phyloP scores from a whole-genome alignment of 2,888 invertebrate genomes.

The Volucella zonaria region DNA sequence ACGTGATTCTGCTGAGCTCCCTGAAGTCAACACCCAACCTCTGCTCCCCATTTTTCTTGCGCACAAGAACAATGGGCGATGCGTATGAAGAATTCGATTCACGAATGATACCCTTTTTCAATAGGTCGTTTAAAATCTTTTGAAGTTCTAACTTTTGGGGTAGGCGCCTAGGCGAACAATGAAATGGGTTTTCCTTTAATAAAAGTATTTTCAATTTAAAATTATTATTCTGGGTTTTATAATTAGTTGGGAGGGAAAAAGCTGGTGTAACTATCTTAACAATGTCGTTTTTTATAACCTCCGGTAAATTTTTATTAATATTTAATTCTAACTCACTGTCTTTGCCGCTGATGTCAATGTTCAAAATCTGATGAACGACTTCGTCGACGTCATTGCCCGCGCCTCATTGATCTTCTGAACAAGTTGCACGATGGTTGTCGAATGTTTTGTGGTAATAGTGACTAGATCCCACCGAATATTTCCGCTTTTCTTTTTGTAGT shows the following conservation, averaged over 20 bases:
- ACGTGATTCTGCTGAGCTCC: constrained; percentile 1
- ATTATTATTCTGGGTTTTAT: no score
- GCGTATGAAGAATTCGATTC: not conserved
- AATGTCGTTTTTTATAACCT: constrained; percentile 14
- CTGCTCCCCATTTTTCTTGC: no score
- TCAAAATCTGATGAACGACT: no score
- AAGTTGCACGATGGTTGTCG: no score
- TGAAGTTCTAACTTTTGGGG: not conserved
- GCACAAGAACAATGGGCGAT: not conserved
- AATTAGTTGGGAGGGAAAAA: constrained; percentile 14
- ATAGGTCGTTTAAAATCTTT: not conserved
- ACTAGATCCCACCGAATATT: no score
- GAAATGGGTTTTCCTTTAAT: not conserved
- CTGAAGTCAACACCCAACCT: constrained; percentile 11
- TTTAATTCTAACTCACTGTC: not conserved
- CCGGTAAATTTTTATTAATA: constrained; percentile 1
- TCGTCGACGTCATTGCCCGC: no score
- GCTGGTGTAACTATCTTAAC: constrained; percentile 3
- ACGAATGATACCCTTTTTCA: constrained; percentile 1
- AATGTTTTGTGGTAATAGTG: no score
- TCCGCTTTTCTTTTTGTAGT: no score
- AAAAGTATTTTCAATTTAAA: no score
- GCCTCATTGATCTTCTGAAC: no score
- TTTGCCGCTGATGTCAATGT: no score
- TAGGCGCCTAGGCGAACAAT: constrained; percentile 5